These are phyloP conservation scores for silkworm (Bombyx mori) DNA, from an alignment of 1,140 invertebrate genomes.

Conservation along the genomic window ASM3026992v2 NC_085129.1:6189001-6189500, in stretches of 20 bases:
- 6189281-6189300: conserved; percentile 7
- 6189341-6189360: no score
- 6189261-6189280: conserved; percentile 38
- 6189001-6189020: conserved; percentile 50
- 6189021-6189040: conserved; percentile 38
- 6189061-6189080: conserved; percentile 6
- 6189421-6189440: no score
- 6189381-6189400: no score
- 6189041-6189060: conserved; percentile 16
- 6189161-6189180: conserved; percentile 58
- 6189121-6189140: conserved; percentile 21
- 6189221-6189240: conserved; percentile 63
- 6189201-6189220: conserved; percentile 40
- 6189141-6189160: conserved; percentile 60
- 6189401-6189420: no score
- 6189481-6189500: no score
- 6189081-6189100: not conserved
- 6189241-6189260: conserved; percentile 61
- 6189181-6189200: conserved; percentile 60
- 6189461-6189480: no score
- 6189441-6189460: no score
- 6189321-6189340: no score
- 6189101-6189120: not conserved
- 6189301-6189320: conserved; percentile 4
- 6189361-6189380: no score